Base-by-base conservation (phyloP, 2,113 vertebrate species). In the Myiopsitta monachus region DNA sequence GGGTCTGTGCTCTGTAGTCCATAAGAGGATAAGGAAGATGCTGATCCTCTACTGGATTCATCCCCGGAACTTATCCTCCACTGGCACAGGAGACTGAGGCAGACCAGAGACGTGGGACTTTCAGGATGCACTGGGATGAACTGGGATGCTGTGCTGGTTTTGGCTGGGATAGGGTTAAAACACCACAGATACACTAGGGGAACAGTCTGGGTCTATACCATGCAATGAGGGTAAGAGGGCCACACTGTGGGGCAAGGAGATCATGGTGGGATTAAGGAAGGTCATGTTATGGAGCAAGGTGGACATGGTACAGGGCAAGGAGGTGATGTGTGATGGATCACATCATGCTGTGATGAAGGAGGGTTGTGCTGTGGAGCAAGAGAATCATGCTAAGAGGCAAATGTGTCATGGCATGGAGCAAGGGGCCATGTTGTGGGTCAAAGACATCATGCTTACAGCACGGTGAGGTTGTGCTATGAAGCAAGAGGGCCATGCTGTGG, bases 401-500 rank as follows among this genome's bases (percentile, higher is more conserved):
- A 41, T 12, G 11, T 13, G 41, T 18, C 38, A 31, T 19, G 31
- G 12, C 39, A 2, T 18, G 16, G 70, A 43, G 39, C n/a, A 36
- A 31, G 8, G 9, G 19, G 14, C 8, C 7, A 3, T 36, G 24
- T 26, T 49, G 1, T 15, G 10, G 7, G 10, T 16, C 22, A 33
- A 54, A 46, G 18, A 31, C 27, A 31, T 51, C 26, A 57, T 18
- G 18, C 14, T 44, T 39, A 14, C 5, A 23, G 9, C 26, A 27
- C 44, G 74, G 33, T 4, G 52, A 18, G 8, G 16, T 30, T 1
- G 0, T 16, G 47, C 54, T 31, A 6, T 21, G 2, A 33, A 10
- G 62, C 17, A 63, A 17, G 41, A 27, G 9, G 7, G 11, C 43
- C 44, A 43, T 14, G 43, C 36, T 51, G 3, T 27, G 10, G 49